These are phyloP conservation scores for Heliconius hermathena DNA, from an alignment of 1,140 invertebrate genomes.

Conservation along the genomic window DNA sequence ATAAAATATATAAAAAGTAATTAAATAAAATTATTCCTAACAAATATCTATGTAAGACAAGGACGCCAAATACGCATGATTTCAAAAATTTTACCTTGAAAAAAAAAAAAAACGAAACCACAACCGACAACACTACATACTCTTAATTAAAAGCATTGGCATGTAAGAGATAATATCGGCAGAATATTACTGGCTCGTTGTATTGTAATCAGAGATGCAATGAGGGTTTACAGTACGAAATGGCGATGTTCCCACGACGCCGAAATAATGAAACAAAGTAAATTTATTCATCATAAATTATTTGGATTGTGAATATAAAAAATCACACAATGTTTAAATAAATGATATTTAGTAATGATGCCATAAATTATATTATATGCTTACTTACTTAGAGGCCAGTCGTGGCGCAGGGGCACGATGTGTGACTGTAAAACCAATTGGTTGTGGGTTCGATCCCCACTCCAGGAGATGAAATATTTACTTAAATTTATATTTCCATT, in stretches of 20 bases:
- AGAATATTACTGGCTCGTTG: conserved; percentile 28
- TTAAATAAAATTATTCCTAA: not conserved
- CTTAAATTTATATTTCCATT: too few species aligned
- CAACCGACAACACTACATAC: not conserved
- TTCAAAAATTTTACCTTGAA: conserved; percentile 17
- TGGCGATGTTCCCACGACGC: conserved; percentile 31
- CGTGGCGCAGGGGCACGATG: too few species aligned
- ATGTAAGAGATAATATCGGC: conserved; percentile 28
- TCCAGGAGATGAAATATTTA: too few species aligned
- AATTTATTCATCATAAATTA: conserved; percentile 21
- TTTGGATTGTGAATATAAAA: conserved; percentile 20
- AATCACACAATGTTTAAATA: conserved; percentile 5
- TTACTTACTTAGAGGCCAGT: not conserved
- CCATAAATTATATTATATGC: not conserved
- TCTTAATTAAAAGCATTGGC: conserved; percentile 26
- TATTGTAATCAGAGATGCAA: conserved; percentile 31
- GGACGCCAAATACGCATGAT: not conserved
- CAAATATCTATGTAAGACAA: not conserved
- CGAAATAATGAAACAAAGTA: conserved; percentile 15
- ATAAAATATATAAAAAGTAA: not conserved
- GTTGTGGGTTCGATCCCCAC: too few species aligned
- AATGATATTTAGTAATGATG: not conserved
- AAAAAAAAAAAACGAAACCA: not conserved
- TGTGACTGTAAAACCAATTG: too few species aligned
- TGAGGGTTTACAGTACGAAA: conserved; percentile 22